Evolutionary conservation across 2,113 vertebrate species (phyloP), one percentile per base, ranked within the genome.

Genomic region (Oncorhynchus masou): DNA sequence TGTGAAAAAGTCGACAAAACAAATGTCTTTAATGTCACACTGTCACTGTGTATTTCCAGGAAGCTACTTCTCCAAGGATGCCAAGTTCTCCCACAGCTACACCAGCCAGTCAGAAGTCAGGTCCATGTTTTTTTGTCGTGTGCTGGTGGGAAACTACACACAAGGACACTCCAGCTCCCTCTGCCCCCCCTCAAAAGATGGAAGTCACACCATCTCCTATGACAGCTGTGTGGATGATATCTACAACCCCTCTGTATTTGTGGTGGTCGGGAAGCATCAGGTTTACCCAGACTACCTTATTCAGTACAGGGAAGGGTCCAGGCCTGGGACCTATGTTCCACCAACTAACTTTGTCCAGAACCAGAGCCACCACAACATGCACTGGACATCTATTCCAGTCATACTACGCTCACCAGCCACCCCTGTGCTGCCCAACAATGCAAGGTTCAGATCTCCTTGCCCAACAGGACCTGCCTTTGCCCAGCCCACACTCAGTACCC

Each of bases 221-320:
- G 94, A 99, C 90, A 98, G 97, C 84, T 99, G 97, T 7, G 97
- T 99, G 4, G 92, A 99, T 74, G 74, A 90, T 3, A 1, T 68
- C 25, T 70, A 22, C 0, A 74, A 95, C 54, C 97, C 97, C 0
- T 93, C 95, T 5, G 94, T 99, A 79, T 98, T 94, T 31, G 96
- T 99, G 15, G 85, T 99, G 79, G 99, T 99, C 57, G 94, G 99
- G 79, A 95, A 94, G 76, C 93, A 94, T 62, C 97, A 99, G 88
- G 87, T 96, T 77, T 99, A 98, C 82, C 97, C 97, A 0, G 97
- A 98, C 86, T 99, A 97, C 70, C 73, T 99, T 57, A 94, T 99
- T 68, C 84, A 94, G 31, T 99, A 98, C 68, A 74, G 64, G 70
- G 65, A 49, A 34, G 0, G 1, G 19, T 0, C 51, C 24, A 0